These are phyloP conservation scores for Microtus montanus DNA, from an alignment of 2,113 vertebrate genomes.

Conservation along the genomic window DNA sequence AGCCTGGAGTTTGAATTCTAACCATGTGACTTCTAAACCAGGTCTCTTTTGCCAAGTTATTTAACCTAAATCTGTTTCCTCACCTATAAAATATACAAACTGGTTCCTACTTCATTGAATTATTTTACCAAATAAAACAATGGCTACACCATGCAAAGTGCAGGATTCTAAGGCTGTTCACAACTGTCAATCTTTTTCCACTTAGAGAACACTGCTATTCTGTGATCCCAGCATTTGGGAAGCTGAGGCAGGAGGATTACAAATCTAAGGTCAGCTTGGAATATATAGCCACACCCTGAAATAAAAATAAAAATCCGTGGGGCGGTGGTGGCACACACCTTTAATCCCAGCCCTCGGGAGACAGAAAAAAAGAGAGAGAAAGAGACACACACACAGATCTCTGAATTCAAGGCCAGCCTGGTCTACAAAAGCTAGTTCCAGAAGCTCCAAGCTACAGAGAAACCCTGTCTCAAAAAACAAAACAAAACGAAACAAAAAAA, in stretches of 20 bases:
- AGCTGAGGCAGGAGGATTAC: not conserved
- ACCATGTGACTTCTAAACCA: slow-evolving; percentile 8
- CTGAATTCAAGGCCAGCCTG: not conserved
- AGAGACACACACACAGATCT: not conserved
- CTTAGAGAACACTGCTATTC: not conserved
- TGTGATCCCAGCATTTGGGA: not conserved
- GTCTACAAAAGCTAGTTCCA: not conserved
- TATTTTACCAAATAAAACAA: not conserved
- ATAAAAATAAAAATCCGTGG: not conserved
- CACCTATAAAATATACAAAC: slow-evolving; percentile 30
- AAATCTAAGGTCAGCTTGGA: not conserved
- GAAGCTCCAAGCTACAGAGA: not conserved
- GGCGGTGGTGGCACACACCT: too few relatives aligned
- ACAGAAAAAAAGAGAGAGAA: too few relatives aligned
- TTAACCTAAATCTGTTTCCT: slow-evolving; percentile 38
- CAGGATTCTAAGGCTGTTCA: not conserved
- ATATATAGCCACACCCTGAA: not conserved
- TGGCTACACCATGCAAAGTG: not conserved
- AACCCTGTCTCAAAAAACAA: not conserved
- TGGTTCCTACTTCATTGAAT: not conserved
- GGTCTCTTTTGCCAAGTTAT: not conserved
- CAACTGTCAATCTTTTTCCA: not conserved
- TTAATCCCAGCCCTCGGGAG: too few relatives aligned
- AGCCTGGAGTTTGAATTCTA: slow-evolving; percentile 31
- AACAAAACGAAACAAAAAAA: too few relatives aligned